phyloP scores from a whole-genome alignment of 2,888 invertebrate genomes.

The Drosophila nr. medialis region DNA sequence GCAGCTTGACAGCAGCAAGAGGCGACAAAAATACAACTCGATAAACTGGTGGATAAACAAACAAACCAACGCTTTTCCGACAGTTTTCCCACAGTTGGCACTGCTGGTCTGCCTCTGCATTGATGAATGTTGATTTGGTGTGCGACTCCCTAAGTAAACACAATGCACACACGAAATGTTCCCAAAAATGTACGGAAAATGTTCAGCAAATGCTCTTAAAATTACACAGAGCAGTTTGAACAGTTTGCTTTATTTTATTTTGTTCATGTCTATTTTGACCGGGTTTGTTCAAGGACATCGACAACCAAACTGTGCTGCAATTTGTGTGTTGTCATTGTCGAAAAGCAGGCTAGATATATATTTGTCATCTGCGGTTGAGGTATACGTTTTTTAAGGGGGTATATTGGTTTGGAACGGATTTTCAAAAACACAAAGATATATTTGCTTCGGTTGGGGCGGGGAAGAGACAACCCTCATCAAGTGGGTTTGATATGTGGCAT shows the following conservation, averaged over 20 bases:
- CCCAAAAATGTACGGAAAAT: constrained; percentile 17
- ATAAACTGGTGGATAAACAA: constrained; percentile 39
- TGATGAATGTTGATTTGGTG: constrained; percentile 65
- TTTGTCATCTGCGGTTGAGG: not conserved
- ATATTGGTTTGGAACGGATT: constrained; percentile 1
- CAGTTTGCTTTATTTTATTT: constrained; percentile 1
- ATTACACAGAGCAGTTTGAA: constrained; percentile 35
- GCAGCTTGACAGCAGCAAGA: constrained; percentile 59
- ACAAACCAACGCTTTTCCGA: constrained; percentile 33
- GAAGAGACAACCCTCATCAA: not conserved
- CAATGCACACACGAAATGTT: constrained; percentile 34
- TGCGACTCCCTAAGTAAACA: constrained; percentile 41
- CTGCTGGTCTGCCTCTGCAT: constrained; percentile 33
- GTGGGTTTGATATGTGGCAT: not conserved
- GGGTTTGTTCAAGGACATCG: constrained; percentile 20
- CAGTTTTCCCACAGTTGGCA: constrained; percentile 23
- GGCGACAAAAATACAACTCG: constrained; percentile 44
- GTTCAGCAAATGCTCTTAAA: constrained; percentile 40
- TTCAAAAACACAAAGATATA: not conserved
- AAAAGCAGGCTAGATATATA: constrained; percentile 20
- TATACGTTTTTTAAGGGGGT: not conserved
- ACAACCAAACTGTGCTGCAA: constrained; percentile 17
- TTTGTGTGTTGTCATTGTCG: constrained; percentile 38
- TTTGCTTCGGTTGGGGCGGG: not conserved
- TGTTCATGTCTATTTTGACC: constrained; percentile 19